These are phyloP conservation scores for Tanaodytes sp. DNA, from an alignment of 2,888 invertebrate species.

Conservation along the genomic window DNA sequence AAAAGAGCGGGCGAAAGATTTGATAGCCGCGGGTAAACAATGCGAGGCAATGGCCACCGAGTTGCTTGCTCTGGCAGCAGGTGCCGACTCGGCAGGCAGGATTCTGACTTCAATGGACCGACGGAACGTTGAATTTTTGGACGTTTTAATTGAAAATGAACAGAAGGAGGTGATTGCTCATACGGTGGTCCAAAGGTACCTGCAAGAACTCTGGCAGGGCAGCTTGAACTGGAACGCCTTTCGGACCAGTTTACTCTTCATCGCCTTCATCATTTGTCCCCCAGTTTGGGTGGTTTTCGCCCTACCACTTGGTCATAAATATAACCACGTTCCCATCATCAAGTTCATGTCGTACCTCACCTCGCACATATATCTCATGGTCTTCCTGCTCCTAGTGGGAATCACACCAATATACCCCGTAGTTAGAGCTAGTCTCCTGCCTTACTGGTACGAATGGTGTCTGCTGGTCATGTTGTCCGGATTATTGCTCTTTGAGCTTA, in stretches of 20 bases:
- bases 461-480: conserved; percentile 96
- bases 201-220: conserved; percentile 98
- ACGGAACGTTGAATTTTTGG: conserved; percentile 93
- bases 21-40: conserved; percentile 94
- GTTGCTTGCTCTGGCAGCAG: conserved; percentile 92
- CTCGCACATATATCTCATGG: conserved; percentile 97
- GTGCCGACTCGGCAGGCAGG: conserved; percentile 94
- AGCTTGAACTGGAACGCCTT: conserved; percentile 96
- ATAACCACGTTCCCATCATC: conserved; percentile 98
- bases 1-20: conserved; percentile 97
- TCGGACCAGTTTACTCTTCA: conserved; percentile 93
- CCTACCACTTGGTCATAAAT: conserved; percentile 93
- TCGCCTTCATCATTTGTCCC: conserved; percentile 93
- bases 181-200: conserved; percentile 96
- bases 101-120: conserved; percentile 96
- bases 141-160: conserved; percentile 98
- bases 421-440: conserved; percentile 84
- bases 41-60: conserved; percentile 99
- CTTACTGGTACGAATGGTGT: conserved; percentile 97
- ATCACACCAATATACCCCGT: conserved; percentile 91
- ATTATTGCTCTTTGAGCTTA: conserved; percentile 93
- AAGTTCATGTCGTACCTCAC: conserved; percentile 99
- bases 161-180: conserved; percentile 98
- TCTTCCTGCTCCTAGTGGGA: conserved; percentile 90
- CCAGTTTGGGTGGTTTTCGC: conserved; percentile 97